These are phyloP conservation scores for Ricordea florida DNA, from an alignment of 92 coral and sea anemone genomes.

Conservation along the genomic window DNA sequence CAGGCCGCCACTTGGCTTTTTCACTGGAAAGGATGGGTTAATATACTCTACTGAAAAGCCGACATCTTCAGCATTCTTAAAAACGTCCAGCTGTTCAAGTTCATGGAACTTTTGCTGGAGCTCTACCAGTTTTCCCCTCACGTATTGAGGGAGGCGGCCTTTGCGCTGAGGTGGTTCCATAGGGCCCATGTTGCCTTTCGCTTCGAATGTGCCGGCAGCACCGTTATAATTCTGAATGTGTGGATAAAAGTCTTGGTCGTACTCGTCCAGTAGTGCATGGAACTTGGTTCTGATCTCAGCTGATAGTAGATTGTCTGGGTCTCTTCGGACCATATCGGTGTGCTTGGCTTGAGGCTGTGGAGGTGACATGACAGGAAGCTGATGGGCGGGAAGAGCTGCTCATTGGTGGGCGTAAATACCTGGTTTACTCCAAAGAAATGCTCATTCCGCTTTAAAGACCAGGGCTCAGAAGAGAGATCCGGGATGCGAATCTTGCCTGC, in stretches of 20 bases:
- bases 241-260: conserved; percentile 33
- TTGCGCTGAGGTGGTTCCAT: conserved; percentile 67
- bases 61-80: conserved; percentile 51
- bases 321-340: conserved; percentile 21
- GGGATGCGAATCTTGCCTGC: conserved; percentile 56
- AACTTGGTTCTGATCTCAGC: conserved; percentile 5
- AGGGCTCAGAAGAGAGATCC: conserved; percentile 42
- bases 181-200: conserved; percentile 72
- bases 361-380: background rate
- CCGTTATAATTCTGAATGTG: conserved; percentile 34
- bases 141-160: conserved; percentile 50
- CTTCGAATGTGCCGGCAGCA: conserved; percentile 64
- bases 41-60: conserved; percentile 35
- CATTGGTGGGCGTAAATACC: background rate
- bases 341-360: background rate
- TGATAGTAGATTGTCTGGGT: conserved; percentile 38
- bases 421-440: conserved; percentile 55
- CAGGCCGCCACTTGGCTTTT: too few relatives aligned
- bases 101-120: conserved; percentile 41
- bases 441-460: conserved; percentile 39
- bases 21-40: conserved; percentile 47
- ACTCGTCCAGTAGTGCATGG: background rate
- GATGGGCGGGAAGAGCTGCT: background rate
- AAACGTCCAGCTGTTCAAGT: conserved; percentile 30
- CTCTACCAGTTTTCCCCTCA: conserved; percentile 18